A percentile compares a stretch with the other conserved stretches of the same genome.
Evolutionary conservation across 2,888 invertebrate species (phyloP).

Genomic region (Mesorhabditis sp.): DNA sequence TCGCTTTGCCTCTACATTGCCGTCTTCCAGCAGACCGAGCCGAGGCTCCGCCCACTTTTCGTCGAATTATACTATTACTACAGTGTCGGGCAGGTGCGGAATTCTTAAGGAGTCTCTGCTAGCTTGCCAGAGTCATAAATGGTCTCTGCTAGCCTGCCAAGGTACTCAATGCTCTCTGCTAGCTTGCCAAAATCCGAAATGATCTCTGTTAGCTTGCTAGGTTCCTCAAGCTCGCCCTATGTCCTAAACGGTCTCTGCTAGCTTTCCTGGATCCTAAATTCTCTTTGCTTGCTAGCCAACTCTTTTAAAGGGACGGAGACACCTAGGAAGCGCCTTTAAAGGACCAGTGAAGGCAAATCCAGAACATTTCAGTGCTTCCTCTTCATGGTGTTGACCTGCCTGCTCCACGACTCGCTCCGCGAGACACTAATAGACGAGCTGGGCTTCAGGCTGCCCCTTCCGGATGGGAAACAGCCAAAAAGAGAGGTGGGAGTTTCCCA

Average conservation of each 20-base stretch:
- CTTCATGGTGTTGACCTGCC: neutral
- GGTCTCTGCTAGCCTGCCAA: too few relatives aligned
- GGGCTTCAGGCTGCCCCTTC: neutral
- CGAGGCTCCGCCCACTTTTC: neutral
- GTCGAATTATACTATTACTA: neutral
- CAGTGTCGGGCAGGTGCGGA: neutral
- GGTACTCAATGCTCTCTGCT: too few relatives aligned
- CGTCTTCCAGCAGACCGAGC: neutral
- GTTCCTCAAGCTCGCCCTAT: too few relatives aligned
- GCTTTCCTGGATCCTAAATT: too few relatives aligned
- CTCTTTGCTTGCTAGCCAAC: too few relatives aligned
- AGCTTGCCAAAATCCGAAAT: too few relatives aligned
- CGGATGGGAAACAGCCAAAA: neutral
- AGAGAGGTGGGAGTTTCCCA: neutral
- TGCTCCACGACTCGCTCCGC: neutral
- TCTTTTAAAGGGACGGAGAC: too few relatives aligned
- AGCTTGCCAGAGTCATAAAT: too few relatives aligned
- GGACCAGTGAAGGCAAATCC: neutral
- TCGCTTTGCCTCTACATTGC: neutral
- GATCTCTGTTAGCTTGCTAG: too few relatives aligned
- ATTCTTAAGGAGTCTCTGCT: too few relatives aligned
- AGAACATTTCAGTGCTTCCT: neutral
- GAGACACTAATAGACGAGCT: neutral
- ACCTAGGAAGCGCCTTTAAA: too few relatives aligned
- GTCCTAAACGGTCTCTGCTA: too few relatives aligned